Evolutionary conservation across 2,888 invertebrate genomes (phyloP).

Genomic region (Caenorhabditis drosophilae): DNA sequence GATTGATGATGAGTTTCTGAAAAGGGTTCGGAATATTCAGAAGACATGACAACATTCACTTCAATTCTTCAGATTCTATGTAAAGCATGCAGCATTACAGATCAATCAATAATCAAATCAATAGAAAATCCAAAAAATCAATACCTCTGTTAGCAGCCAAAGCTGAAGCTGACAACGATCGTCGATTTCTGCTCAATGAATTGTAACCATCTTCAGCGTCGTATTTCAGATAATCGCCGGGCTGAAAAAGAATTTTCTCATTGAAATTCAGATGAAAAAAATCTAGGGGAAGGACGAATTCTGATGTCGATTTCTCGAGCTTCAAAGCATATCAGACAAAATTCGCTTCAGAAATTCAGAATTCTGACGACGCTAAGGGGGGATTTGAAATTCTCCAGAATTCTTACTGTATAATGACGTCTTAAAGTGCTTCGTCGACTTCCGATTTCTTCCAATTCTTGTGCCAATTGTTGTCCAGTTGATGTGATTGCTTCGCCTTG

Average conservation of each 20-base stretch:
- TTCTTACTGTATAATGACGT: conserved; percentile 68
- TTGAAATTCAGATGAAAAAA: no score
- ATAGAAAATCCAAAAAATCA: conserved; percentile 1
- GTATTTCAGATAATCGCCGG: conserved; percentile 68
- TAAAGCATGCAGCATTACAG: neutral
- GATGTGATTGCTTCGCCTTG: conserved; percentile 61
- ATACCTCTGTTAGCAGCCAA: conserved; percentile 63
- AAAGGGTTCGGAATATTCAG: conserved; percentile 4
- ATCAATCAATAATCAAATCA: neutral
- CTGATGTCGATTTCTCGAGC: no score
- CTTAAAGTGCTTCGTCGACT: conserved; percentile 66
- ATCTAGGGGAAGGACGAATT: no score
- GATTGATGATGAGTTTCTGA: conserved; percentile 34
- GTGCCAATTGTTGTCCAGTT: conserved; percentile 66
- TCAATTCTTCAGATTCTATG: no score
- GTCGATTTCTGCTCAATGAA: conserved; percentile 59
- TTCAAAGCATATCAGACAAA: no score
- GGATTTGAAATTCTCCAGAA: no score
- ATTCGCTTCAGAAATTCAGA: no score
- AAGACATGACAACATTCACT: no score
- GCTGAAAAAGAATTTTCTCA: conserved; percentile 40
- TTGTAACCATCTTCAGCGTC: conserved; percentile 67
- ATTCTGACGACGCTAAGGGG: no score
- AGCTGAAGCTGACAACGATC: conserved; percentile 67
- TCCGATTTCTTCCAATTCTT: conserved; percentile 66